Percentiles rank a stretch among this genome's conserved stretches.
Evolutionary conservation across 2,888 invertebrate genomes (phyloP).

Genomic region (Palloptera scutellata): DNA sequence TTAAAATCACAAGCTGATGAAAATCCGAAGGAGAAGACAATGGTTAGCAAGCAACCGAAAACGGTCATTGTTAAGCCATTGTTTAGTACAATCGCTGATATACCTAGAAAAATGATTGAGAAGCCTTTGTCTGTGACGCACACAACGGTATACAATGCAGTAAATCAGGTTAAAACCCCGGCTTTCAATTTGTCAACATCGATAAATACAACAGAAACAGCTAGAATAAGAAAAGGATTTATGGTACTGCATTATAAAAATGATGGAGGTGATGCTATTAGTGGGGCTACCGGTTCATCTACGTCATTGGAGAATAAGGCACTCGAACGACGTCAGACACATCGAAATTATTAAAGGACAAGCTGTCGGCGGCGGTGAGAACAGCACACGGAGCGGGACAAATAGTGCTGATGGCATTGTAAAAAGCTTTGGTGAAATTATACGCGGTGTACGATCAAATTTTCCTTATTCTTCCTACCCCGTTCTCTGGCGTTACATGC

Average conservation of each 20-base stretch:
- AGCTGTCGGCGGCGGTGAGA: conserved; percentile 23
- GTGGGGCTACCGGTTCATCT: not conserved
- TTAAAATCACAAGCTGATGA: no score
- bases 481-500: no score
- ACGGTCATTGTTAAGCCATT: conserved; percentile 26
- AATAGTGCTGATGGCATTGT: no score
- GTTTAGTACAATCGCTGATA: conserved; percentile 1
- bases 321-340: conserved; percentile 51
- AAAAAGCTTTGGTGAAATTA: no score
- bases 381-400: conserved; percentile 28
- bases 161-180: conserved; percentile 33
- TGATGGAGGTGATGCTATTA: no score
- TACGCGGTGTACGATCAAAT: conserved; percentile 76
- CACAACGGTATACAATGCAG: conserved; percentile 7
- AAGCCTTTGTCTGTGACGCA: conserved; percentile 23
- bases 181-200: conserved; percentile 45
- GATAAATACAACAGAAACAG: not conserved
- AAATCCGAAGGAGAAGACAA: no score
- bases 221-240: no score
- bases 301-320: conserved; percentile 42
- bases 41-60: conserved; percentile 33
- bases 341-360: conserved; percentile 58
- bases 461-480: no score
- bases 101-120: conserved; percentile 12
- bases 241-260: no score